A percentile compares a stretch with the other conserved stretches of the same genome.
Conservation (phyloP, 2,113 vertebrate species). For the Strigops habroptila region DNA sequence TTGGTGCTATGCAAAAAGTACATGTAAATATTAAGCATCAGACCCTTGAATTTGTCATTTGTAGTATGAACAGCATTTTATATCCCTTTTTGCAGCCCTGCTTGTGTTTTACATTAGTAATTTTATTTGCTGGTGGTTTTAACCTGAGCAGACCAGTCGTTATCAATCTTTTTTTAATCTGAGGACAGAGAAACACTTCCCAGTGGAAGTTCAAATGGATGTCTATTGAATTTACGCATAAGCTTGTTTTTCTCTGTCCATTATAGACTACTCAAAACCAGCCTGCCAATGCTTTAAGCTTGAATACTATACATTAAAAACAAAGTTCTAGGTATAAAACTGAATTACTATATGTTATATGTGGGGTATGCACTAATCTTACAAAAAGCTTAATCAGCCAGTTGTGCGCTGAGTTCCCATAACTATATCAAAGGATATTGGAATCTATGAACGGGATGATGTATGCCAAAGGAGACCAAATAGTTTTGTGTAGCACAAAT, state of each 20-base stretch:
- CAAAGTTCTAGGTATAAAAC: background rate
- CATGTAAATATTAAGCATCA: constrained; percentile 74
- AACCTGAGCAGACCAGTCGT: background rate
- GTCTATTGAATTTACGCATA: background rate
- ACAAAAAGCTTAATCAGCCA: background rate
- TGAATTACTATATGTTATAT: background rate
- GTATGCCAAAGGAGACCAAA: background rate
- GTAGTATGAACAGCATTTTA: constrained; percentile 16
- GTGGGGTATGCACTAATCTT: background rate
- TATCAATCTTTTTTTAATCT: background rate
- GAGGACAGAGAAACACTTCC: background rate
- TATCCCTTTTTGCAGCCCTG: background rate
- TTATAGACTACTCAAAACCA: background rate
- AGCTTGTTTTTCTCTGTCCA: background rate
- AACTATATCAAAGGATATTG: background rate
- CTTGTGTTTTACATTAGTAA: background rate
- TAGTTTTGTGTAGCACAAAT: background rate
- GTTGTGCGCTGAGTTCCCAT: background rate
- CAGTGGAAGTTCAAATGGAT: background rate
- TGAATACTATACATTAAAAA: background rate
- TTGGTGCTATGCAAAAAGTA: constrained; percentile 64
- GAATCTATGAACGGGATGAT: background rate
- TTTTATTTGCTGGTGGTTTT: background rate
- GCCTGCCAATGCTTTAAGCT: background rate
- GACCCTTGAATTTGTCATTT: constrained; percentile 55